phyloP scores from a whole-genome alignment of 2,888 invertebrate genomes.

The Zygothrica quintamaculata region DNA sequence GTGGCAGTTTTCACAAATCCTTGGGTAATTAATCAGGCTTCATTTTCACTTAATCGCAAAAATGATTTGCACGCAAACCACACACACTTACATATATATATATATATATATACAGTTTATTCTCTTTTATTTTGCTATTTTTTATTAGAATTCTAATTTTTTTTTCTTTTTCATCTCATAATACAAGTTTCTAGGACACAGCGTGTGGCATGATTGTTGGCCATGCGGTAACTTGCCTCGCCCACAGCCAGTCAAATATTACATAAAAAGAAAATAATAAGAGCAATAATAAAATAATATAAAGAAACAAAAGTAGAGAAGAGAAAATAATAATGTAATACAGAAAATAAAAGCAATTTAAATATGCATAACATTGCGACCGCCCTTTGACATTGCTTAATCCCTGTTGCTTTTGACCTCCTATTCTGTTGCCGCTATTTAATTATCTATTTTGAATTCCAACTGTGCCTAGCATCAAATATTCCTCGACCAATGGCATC shows the following conservation, averaged over 20 bases:
- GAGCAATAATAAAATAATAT: no score
- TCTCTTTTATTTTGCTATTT: no score
- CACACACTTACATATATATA: background rate
- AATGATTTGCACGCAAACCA: slow-evolving; percentile 73
- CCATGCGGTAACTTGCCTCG: slow-evolving; percentile 28
- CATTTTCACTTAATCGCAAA: slow-evolving; percentile 74
- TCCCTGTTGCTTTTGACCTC: slow-evolving; percentile 5
- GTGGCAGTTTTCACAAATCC: slow-evolving; percentile 14
- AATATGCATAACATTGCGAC: slow-evolving; percentile 63
- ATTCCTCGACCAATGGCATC: slow-evolving; percentile 7
- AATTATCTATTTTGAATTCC: slow-evolving; percentile 72
- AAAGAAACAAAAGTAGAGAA: background rate
- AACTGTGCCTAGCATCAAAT: slow-evolving; percentile 51
- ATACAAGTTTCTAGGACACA: slow-evolving; percentile 26
- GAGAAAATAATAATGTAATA: slow-evolving; percentile 27
- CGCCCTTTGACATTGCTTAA: slow-evolving; percentile 40
- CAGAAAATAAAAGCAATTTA: slow-evolving; percentile 67
- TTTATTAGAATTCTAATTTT: no score
- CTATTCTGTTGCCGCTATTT: slow-evolving; percentile 36
- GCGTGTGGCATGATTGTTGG: slow-evolving; percentile 27
- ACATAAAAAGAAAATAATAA: background rate
- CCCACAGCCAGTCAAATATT: slow-evolving; percentile 26
- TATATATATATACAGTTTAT: background rate
- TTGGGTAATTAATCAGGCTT: slow-evolving; percentile 71
- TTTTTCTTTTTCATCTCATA: no score